Base-by-base conservation (phyloP, 2,888 invertebrate species). In the Sympetrum striolatum region DNA sequence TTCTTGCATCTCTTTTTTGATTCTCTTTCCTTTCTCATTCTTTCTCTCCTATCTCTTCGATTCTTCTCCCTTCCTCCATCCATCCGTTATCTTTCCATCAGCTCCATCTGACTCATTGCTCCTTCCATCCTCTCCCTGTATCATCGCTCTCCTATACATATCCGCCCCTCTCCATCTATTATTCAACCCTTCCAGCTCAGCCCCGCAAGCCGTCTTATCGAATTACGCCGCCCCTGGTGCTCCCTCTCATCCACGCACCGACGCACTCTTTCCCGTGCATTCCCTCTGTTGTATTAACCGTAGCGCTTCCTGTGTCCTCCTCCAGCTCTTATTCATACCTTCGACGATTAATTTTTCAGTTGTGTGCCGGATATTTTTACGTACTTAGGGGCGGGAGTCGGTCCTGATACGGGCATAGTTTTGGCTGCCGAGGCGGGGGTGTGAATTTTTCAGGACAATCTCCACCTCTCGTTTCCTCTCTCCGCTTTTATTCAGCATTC, bases 121-220 rank as follows among this genome's bases (percentile, higher is more conserved):
- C 15, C 37, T 48, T 18, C 80, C 64, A 37, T 80, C 31, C 44
- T 35, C 79, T 18, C 73, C 58, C 82, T 37, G 39, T 79, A 73
- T 81, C 53, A 25, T 53, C 80, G 35, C 73, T 39, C 58, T 25
- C 90, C 35, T 90, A 73, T 81, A 60, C 81, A 73, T 80, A 81
- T 90, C 90, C 90, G 64, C 86, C 80, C 64, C 73, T 90, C 44
- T 58, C 22, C 48, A 53, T 86, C 58, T 90, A 81, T 60, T 90
- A 64, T 81, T 81, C 81, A 73, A 53, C 64, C 53, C 64, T 86
- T 39, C 86, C 37, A 80, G 37, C 37, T 35, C 80, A 80, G 58
- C 82, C 60, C 37, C 58, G 64, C 90, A 82, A 73, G 81, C 90
- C 90, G 90, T 81, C 90, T 90, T 90, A 80, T 82, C 81, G 80